These are phyloP conservation scores for Lanistes nyassanus DNA, from an alignment of 1,140 invertebrate species.

Conservation along the genomic window DNA sequence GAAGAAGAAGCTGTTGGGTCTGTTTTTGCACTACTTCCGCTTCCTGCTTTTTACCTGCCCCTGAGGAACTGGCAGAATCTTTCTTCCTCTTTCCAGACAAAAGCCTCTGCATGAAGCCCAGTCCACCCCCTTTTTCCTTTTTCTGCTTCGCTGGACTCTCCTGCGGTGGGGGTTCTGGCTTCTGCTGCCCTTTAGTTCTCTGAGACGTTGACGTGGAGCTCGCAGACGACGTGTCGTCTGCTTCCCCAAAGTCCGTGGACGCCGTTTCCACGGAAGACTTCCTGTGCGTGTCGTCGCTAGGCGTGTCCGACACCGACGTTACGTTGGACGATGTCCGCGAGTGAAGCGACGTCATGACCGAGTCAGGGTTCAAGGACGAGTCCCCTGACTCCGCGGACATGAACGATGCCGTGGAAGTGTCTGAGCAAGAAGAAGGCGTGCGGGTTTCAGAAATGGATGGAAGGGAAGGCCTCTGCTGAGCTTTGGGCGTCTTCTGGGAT, in stretches of 20 bases:
- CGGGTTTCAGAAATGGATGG: conserved; percentile 50
- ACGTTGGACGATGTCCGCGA: conserved; percentile 22
- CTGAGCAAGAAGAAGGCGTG: conserved; percentile 50
- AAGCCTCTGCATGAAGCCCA: conserved; percentile 59
- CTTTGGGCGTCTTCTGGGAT: conserved; percentile 25
- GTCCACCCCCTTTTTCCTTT: conserved; percentile 33
- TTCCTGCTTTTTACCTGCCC: conserved; percentile 19
- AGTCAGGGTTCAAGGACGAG: not conserved
- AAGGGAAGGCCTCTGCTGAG: conserved; percentile 42
- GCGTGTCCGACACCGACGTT: conserved; percentile 17
- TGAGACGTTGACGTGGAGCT: not conserved
- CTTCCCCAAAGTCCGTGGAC: conserved; percentile 4
- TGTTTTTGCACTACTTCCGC: conserved; percentile 14
- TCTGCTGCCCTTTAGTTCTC: not conserved
- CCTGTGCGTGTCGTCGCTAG: conserved; percentile 3
- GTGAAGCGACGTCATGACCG: conserved; percentile 2
- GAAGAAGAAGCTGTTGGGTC: conserved; percentile 16
- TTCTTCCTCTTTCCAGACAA: conserved; percentile 58
- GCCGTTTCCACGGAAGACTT: conserved; percentile 6
- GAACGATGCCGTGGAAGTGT: conserved; percentile 38
- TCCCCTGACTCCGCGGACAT: conserved; percentile 33
- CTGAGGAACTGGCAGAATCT: not conserved
- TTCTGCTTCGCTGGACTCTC: conserved; percentile 11
- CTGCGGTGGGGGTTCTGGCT: not conserved
- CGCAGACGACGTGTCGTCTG: not conserved